Conservation (phyloP, 2,113 vertebrate species). For the Regulus satrapa region DNA sequence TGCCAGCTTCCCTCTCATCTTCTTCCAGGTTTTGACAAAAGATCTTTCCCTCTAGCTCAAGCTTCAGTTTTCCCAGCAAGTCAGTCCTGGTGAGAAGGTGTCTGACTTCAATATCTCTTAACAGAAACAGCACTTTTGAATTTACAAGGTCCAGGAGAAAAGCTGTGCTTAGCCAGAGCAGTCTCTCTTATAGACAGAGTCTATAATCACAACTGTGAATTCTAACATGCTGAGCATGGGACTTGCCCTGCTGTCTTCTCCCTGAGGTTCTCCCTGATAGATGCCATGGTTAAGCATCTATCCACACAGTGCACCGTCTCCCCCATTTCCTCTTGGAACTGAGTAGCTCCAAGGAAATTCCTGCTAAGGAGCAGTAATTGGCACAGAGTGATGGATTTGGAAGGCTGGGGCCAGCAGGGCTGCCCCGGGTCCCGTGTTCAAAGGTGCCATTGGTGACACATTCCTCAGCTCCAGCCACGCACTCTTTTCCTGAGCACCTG, state of each 20-base stretch:
- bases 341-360: neutral
- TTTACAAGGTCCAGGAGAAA: constrained; percentile 30
- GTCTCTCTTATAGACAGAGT: neutral
- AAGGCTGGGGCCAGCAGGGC: neutral
- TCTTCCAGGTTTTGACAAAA: neutral
- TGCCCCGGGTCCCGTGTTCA: neutral
- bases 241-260: neutral
- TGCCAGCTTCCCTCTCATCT: neutral
- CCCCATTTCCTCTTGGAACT: neutral
- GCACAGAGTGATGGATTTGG: neutral
- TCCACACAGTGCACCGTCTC: neutral
- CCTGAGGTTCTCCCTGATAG: no score
- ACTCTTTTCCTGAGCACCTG: neutral
- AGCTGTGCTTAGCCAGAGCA: neutral
- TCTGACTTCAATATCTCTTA: constrained; percentile 34
- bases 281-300: neutral
- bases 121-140: neutral
- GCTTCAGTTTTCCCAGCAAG: neutral
- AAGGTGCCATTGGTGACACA: neutral
- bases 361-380: neutral
- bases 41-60: neutral
- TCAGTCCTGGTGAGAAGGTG: neutral
- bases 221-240: neutral
- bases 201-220: constrained; percentile 11
- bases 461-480: neutral